Evolutionary conservation across 2,113 vertebrate species (phyloP), one percentile per base, ranked within the genome.

Genomic region (Corythaeola cristata): DNA sequence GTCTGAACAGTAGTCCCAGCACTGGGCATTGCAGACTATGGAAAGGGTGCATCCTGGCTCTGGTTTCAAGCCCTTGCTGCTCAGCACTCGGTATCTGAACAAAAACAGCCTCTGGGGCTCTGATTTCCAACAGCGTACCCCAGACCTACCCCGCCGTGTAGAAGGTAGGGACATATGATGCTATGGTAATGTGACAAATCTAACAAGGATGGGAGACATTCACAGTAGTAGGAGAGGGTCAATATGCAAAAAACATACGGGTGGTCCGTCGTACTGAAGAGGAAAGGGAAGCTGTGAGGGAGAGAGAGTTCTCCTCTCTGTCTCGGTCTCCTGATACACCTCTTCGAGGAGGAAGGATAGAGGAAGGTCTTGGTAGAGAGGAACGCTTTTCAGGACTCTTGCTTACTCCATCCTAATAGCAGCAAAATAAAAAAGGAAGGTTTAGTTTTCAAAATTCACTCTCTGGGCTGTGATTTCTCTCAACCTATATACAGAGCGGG

Each of bases 331-430:
- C 98, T 37, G 99, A 98, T 1, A 97, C 74, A 11, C 98, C 97
- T 52, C 98, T 97, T 84, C 99, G 99, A 89, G 99, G 98, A 88
- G 98, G 99, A 69, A 99, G 98, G 79, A 99, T 99, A 7, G 99
- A 99, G 63, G 99, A 98, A 47, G 99, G 99, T 76, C 99, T 98
- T 3, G 99, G 99, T 71, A 99, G 96, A 44, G 99, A 99, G 23
- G 99, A 99, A 72, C 98, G 98, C 94, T 99, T 99, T 88, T 99
- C 99, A 0, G 99, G 99, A 95, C 99, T 99, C 96, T 98, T 98
- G 85, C 97, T 98, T 30, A 99, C 95, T 67, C 99, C 99, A 91
- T 99, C 99, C 99, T 99, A 96, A 77, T 28, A 64, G 78, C 26
- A 85, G 69, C 59, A 84, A 97, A 90, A 94, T 39, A 90, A 71